Evolutionary conservation across 1,140 invertebrate genomes (phyloP), one percentile per base, ranked within the genome.

Genomic region (Cherax quadricarinatus): DNA sequence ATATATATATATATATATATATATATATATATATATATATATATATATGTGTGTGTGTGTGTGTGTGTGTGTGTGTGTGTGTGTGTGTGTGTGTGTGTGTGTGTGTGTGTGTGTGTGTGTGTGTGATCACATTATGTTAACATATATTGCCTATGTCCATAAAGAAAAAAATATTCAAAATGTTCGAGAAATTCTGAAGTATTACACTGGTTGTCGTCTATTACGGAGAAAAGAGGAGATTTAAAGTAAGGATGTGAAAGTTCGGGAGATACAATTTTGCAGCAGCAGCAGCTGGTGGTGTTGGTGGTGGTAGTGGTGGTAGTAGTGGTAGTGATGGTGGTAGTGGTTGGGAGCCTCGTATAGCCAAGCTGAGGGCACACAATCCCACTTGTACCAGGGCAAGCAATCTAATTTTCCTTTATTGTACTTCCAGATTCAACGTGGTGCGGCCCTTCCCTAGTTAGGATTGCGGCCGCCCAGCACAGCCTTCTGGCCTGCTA

Each of bases 11-110:
- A 18, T 48, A 24, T 60, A 12, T 12, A 60, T 60, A 60, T 49
- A 81, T 51, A 51, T 81, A 81, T 81, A 81, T 81, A 81, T 81
- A 81, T 81, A 81, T 81, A 81, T 81, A 81, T 81, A 81, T 81
- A 81, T 53, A 81, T 81, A 81, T 81, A 81, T 81, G 51, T 81
- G 51, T 51, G 51, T 81, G 51, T 81, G 51, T 81, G 51, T 81
- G 51, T 81, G 51, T 81, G 51, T 81, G 51, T 81, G 51, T 81
- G 24, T 73, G 9, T 9, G 16, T 4, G 18, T 4, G 62, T 7
- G 57, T 12, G n/a, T n/a, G n/a, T n/a, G n/a, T n/a, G n/a, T n/a
- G n/a, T n/a, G n/a, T n/a, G n/a, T n/a, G n/a, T n/a, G n/a, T n/a
- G n/a, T n/a, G n/a, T n/a, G n/a, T n/a, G n/a, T n/a, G n/a, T n/a